Conservation (phyloP, 2,888 invertebrate species). For the Thera britannica region DNA sequence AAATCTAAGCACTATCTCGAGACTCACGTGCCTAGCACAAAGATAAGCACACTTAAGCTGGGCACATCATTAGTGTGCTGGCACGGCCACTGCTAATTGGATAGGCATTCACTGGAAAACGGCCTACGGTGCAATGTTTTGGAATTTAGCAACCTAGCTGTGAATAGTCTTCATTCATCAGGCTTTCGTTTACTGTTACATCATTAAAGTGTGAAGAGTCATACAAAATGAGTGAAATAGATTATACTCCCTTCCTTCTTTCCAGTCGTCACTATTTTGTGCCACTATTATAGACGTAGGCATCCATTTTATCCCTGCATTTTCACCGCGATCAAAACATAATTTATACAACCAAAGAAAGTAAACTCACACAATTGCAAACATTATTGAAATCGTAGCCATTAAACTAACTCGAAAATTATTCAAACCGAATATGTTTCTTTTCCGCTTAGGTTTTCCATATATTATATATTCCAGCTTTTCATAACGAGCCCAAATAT, state of each 20-base stretch:
- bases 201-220: too few species aligned
- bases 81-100: slow-evolving; percentile 25
- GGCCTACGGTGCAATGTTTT: slow-evolving; percentile 16
- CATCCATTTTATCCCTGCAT: too few species aligned
- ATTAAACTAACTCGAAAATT: slow-evolving; percentile 37
- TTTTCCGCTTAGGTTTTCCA: slow-evolving; percentile 20
- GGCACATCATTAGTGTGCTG: slow-evolving; percentile 29
- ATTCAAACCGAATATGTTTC: slow-evolving; percentile 31
- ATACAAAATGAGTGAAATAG: too few species aligned
- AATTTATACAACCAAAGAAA: slow-evolving; percentile 4
- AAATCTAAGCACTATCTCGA: slow-evolving; percentile 28
- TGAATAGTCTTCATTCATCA: background rate
- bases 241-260: too few species aligned
- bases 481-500: slow-evolving; percentile 29
- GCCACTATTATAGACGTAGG: too few species aligned
- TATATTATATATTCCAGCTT: slow-evolving; percentile 25
- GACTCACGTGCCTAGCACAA: slow-evolving; percentile 25
- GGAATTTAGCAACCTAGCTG: background rate
- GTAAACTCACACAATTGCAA: background rate
- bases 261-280: too few species aligned
- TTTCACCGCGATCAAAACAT: too few species aligned
- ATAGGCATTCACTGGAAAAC: slow-evolving; percentile 26
- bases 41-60: slow-evolving; percentile 24
- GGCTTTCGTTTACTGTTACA: background rate
- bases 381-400: slow-evolving; percentile 10